phyloP scores from a whole-genome alignment of 2,113 vertebrate genomes.

The Myrmecophaga tridactyla region DNA sequence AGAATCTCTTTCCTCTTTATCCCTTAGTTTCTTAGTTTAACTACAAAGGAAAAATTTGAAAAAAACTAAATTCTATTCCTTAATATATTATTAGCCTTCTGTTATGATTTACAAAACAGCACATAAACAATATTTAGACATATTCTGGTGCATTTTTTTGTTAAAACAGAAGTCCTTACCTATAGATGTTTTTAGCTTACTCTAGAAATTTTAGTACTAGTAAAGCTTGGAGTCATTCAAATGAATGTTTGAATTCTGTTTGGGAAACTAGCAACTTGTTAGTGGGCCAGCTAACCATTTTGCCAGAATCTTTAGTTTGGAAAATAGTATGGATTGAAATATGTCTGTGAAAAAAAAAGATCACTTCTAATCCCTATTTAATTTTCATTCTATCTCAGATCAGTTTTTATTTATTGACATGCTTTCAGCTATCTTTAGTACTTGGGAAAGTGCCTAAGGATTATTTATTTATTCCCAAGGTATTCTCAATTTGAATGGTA shows the following conservation, averaged over 20 bases:
- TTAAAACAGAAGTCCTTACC: conserved; percentile 37
- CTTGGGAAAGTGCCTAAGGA: not conserved
- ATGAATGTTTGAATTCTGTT: conserved; percentile 56
- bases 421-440: not conserved
- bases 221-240: conserved; percentile 36
- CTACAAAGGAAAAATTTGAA: conserved; percentile 18
- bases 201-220: conserved; percentile 34
- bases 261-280: conserved; percentile 8
- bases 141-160: conserved; percentile 32
- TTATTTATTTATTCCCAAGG: conserved; percentile 10
- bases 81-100: conserved; percentile 18
- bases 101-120: conserved; percentile 52
- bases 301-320: conserved; percentile 38
- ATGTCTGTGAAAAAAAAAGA: not conserved
- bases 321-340: conserved; percentile 37
- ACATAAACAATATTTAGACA: conserved; percentile 28
- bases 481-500: conserved; percentile 48
- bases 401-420: conserved; percentile 35
- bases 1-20: conserved; percentile 23
- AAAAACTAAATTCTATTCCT: conserved; percentile 10
- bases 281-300: conserved; percentile 9
- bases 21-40: conserved; percentile 3
- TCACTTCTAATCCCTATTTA: conserved; percentile 41
- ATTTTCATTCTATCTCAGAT: conserved; percentile 50
- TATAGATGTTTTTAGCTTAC: conserved; percentile 11